Percentiles rank a stretch among this genome's conserved stretches.
Evolutionary conservation across 2,113 vertebrate species (phyloP).

Genomic region (Psilopogon haemacephalus): DNA sequence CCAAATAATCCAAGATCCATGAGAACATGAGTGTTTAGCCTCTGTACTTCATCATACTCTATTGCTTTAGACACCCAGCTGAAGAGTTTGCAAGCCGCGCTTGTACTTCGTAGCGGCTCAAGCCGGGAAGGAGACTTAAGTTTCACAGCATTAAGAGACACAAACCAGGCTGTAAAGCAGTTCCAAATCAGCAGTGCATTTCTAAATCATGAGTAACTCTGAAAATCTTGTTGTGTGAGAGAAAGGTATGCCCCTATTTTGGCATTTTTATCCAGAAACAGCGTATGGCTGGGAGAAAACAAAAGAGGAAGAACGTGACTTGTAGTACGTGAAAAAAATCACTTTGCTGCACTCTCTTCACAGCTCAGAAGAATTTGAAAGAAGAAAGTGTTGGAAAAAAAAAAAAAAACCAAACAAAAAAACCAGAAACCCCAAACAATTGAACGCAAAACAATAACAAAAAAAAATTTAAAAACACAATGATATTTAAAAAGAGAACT

Average conservation of each 20-base stretch:
- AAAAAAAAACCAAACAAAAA: no score
- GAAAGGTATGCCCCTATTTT: neutral
- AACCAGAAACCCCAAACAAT: no score
- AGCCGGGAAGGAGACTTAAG: no score
- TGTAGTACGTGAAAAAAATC: neutral
- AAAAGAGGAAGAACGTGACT: neutral
- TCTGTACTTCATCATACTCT: slow-evolving; percentile 23
- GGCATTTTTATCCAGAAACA: neutral
- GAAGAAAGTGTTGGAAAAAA: neutral
- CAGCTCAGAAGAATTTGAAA: neutral
- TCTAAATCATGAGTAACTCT: slow-evolving; percentile 48
- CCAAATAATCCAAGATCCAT: slow-evolving; percentile 23
- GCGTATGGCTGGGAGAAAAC: neutral
- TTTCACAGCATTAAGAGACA: slow-evolving; percentile 11
- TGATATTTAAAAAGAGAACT: no score
- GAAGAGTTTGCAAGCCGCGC: slow-evolving; percentile 18
- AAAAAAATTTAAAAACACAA: neutral
- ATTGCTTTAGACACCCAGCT: slow-evolving; percentile 30
- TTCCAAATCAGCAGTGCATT: slow-evolving; percentile 26
- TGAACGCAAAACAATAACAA: no score
- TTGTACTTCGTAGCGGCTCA: no score
- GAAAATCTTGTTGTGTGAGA: neutral
- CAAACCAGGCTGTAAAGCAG: slow-evolving; percentile 14
- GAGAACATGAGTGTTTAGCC: slow-evolving; percentile 11
- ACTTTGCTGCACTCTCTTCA: neutral